Conservation (phyloP, 2,113 vertebrate species). For the Salvelinus alpinus region DNA sequence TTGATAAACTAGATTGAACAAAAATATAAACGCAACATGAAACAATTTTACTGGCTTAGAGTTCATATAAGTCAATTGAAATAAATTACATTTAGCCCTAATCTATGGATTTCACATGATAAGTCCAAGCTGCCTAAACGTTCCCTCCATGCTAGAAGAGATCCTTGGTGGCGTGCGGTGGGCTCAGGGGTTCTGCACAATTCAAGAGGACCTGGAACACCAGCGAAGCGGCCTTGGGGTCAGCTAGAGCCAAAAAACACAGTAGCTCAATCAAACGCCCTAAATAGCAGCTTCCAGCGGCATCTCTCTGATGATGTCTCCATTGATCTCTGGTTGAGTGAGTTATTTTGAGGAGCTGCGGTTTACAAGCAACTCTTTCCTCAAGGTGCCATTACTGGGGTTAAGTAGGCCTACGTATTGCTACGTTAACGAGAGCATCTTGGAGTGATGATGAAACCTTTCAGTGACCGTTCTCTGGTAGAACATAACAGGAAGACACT, state of each 20-base stretch:
- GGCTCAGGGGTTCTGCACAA: slow-evolving; percentile 1
- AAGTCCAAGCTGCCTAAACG: slow-evolving; percentile 29
- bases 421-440: neutral
- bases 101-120: slow-evolving; percentile 31
- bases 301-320: slow-evolving; percentile 48
- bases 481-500: neutral
- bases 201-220: slow-evolving; percentile 10
- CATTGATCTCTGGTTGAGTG: slow-evolving; percentile 34
- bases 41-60: too few relatives aligned
- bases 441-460: neutral
- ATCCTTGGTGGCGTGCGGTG: slow-evolving; percentile 18
- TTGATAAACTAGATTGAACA: too few relatives aligned
- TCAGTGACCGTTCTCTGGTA: neutral
- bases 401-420: neutral
- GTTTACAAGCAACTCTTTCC: slow-evolving; percentile 9
- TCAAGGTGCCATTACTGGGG: slow-evolving; percentile 50
- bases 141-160: slow-evolving; percentile 19
- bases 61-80: too few relatives aligned
- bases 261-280: slow-evolving; percentile 31
- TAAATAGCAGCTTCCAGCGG: slow-evolving; percentile 49
- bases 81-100: slow-evolving; percentile 7
- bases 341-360: slow-evolving; percentile 36
- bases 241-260: slow-evolving; percentile 45
- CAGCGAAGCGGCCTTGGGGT: slow-evolving; percentile 36
- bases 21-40: too few relatives aligned